phyloP scores from a whole-genome alignment of 2,797 vertebrate genomes.

The Typhlichthys subterraneus region DNA sequence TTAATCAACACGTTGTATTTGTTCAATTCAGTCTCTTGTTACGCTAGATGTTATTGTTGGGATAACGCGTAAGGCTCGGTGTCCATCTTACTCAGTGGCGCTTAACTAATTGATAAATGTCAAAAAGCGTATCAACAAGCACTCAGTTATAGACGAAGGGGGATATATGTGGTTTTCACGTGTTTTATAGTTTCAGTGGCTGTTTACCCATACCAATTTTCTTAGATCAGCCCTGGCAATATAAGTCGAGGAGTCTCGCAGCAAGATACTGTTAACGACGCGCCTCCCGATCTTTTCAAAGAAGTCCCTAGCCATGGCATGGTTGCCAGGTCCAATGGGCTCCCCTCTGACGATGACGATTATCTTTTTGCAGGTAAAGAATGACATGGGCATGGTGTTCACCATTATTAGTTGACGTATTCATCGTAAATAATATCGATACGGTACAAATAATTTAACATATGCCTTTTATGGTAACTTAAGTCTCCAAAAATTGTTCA shows the following conservation, averaged over 20 bases:
- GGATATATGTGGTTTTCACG: background rate
- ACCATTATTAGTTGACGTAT: too few species aligned
- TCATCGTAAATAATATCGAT: too few species aligned
- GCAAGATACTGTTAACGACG: slow-evolving; percentile 29
- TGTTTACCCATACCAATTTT: background rate
- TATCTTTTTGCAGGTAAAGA: slow-evolving; percentile 89
- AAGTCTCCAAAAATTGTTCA: background rate
- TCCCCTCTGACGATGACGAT: slow-evolving; percentile 85
- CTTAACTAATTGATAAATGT: too few species aligned
- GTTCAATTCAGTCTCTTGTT: too few species aligned
- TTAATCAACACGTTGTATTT: too few species aligned
- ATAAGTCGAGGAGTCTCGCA: slow-evolving; percentile 63
- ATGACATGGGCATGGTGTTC: background rate
- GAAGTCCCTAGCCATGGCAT: slow-evolving; percentile 34
- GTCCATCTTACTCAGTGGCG: too few species aligned
- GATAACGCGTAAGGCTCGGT: too few species aligned
- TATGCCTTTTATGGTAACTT: background rate
- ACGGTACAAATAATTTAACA: too few species aligned
- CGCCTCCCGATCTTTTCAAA: slow-evolving; percentile 66
- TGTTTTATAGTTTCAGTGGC: background rate
- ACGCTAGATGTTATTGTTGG: too few species aligned
- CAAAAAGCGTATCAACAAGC: too few species aligned
- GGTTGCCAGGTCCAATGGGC: slow-evolving; percentile 80
- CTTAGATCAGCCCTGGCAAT: slow-evolving; percentile 61
- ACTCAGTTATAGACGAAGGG: too few species aligned